A percentile compares a stretch with the other conserved stretches of the same genome.
Conservation (phyloP, 35 echinoderm and acorn worm species). For the Anneissia japonica region DNA sequence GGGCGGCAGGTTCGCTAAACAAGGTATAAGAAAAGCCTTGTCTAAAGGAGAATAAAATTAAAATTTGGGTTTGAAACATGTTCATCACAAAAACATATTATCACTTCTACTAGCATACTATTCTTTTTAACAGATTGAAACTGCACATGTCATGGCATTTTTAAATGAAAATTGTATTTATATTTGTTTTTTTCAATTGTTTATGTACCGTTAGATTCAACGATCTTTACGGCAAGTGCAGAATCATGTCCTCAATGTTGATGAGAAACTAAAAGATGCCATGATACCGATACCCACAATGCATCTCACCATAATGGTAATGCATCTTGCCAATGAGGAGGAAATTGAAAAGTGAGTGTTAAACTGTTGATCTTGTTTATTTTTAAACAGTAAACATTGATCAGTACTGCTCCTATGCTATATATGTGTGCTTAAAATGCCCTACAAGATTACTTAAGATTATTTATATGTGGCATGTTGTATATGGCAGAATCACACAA, state of each 20-base stretch:
- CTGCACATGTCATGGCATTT: background rate
- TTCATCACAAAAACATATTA: background rate
- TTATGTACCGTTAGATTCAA: constrained; percentile 32
- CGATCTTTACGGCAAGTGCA: constrained; percentile 63
- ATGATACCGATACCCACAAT: constrained; percentile 93
- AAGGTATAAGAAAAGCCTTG: too few species aligned
- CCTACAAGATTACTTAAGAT: too few species aligned
- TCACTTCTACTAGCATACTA: background rate
- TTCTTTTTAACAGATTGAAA: background rate
- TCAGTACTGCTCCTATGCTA: too few species aligned
- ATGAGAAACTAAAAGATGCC: constrained; percentile 97
- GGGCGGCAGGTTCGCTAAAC: too few species aligned
- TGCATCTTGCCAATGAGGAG: constrained; percentile 89
- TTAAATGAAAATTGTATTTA: too few species aligned
- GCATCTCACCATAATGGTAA: constrained; percentile 99
- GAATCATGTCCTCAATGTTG: constrained; percentile 61
- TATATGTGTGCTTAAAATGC: too few species aligned
- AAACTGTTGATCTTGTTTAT: background rate
- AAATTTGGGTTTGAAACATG: too few species aligned
- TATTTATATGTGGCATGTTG: too few species aligned
- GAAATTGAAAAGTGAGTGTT: constrained; percentile 69
- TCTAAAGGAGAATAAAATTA: too few species aligned
- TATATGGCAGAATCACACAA: too few species aligned
- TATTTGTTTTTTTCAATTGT: background rate
- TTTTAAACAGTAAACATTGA: too few species aligned